Percentiles rank a stretch among this genome's conserved stretches.
phyloP scores from a whole-genome alignment of 2,113 vertebrate genomes.

The Gobiocypris rarus region DNA sequence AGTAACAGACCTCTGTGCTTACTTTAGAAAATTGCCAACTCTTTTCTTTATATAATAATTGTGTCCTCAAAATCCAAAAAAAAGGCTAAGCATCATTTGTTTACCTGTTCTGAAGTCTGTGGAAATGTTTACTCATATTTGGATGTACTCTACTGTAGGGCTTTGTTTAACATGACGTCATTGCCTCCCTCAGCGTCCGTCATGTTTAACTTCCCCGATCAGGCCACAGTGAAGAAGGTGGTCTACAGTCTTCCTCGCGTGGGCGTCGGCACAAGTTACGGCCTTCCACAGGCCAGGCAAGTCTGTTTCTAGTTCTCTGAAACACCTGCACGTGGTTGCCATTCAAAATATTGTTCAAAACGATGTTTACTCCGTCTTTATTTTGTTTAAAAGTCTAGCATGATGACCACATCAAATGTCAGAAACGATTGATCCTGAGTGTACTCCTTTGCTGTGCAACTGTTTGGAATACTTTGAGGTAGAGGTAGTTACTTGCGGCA shows the following conservation, averaged over 20 bases:
- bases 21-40: background rate
- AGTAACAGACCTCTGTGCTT: background rate
- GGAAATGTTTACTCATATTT: constrained; percentile 9
- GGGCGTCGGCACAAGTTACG: constrained; percentile 98
- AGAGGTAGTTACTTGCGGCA: constrained; percentile 15
- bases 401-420: constrained; percentile 29
- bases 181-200: constrained; percentile 85
- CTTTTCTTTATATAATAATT: background rate
- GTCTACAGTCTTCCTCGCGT: constrained; percentile 96
- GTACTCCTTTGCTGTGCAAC: constrained; percentile 3
- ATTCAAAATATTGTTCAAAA: constrained; percentile 29
- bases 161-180: constrained; percentile 30
- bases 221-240: constrained; percentile 96
- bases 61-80: background rate
- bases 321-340: constrained; percentile 30
- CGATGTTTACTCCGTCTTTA: constrained; percentile 23
- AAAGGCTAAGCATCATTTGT: background rate
- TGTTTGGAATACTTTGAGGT: constrained; percentile 16
- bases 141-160: background rate
- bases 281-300: constrained; percentile 97
- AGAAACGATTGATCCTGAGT: constrained; percentile 20
- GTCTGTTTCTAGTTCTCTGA: constrained; percentile 42
- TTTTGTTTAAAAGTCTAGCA: constrained; percentile 26
- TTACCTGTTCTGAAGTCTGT: constrained; percentile 10
- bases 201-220: constrained; percentile 99